Conservation (phyloP, 2,113 vertebrate genomes). For the Phainopepla nitens region DNA sequence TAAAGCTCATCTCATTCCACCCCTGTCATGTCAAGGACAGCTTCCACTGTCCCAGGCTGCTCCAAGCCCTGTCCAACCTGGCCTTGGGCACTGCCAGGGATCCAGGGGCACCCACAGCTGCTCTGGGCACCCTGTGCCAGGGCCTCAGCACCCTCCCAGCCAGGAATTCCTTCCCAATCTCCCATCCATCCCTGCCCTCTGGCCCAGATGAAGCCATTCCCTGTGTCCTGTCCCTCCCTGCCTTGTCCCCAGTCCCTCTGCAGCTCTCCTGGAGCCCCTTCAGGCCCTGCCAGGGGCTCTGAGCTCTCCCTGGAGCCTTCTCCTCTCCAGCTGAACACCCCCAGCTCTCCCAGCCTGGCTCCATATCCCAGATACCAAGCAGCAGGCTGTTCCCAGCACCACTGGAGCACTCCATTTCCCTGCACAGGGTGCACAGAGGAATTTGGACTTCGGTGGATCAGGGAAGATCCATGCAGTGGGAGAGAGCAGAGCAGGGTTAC, state of each 20-base stretch:
- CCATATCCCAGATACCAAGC: accelerated
- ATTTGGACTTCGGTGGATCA: accelerated
- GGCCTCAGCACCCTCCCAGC: accelerated
- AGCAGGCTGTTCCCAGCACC: background rate
- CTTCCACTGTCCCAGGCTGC: accelerated
- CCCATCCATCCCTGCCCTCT: background rate
- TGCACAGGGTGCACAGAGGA: background rate
- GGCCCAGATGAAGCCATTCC: background rate
- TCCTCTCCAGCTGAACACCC: accelerated
- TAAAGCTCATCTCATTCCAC: accelerated
- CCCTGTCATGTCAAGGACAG: background rate
- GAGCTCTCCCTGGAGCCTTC: background rate
- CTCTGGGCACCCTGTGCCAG: background rate
- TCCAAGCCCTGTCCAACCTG: accelerated
- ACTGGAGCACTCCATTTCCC: accelerated
- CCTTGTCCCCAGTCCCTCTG: background rate
- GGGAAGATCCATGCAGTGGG: accelerated
- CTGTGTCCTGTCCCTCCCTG: background rate
- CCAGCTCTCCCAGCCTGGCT: background rate
- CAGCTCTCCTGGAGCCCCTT: background rate
- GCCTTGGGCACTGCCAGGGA: accelerated
- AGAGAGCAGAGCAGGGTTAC: background rate
- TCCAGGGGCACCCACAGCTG: background rate
- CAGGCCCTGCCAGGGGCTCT: background rate
- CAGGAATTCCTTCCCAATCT: background rate